Evolutionary conservation across 2,888 invertebrate genomes (phyloP).

Genomic region (Drosophila lacicola): DNA sequence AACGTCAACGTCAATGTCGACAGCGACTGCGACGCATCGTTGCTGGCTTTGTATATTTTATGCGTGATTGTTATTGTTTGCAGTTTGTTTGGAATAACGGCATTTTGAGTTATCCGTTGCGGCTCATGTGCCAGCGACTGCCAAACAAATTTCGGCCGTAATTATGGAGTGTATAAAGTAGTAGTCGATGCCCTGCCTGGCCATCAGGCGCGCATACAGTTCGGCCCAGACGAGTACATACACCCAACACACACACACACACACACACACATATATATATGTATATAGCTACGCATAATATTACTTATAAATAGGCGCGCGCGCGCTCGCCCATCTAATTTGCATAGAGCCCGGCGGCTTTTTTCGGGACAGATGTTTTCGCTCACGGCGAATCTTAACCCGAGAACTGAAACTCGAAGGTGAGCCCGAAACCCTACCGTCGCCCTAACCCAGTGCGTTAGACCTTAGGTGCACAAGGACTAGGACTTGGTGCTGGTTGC

Average conservation of each 20-base stretch:
- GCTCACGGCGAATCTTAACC: slow-evolving; percentile 50
- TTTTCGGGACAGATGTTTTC: slow-evolving; percentile 70
- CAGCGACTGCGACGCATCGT: slow-evolving; percentile 3
- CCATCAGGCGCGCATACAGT: slow-evolving; percentile 32
- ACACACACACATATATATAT: not conserved
- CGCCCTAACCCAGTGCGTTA: slow-evolving; percentile 1
- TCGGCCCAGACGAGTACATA: not conserved
- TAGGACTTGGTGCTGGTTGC: slow-evolving; percentile 10
- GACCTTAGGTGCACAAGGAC: slow-evolving; percentile 40
- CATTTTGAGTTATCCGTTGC: slow-evolving; percentile 67
- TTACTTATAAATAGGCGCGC: slow-evolving; percentile 75
- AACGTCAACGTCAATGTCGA: not conserved
- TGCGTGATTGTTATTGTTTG: slow-evolving; percentile 80
- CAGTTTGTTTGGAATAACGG: slow-evolving; percentile 63
- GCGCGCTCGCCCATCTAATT: slow-evolving; percentile 80
- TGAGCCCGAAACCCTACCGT: slow-evolving; percentile 7
- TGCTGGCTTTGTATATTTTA: slow-evolving; percentile 54
- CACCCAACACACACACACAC: slow-evolving; percentile 9
- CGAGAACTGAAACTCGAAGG: slow-evolving; percentile 23
- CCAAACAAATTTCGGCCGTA: slow-evolving; percentile 64
- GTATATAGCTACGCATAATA: slow-evolving; percentile 66
- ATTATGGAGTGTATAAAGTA: slow-evolving; percentile 53
- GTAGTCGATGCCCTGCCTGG: slow-evolving; percentile 32
- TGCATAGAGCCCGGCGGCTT: slow-evolving; percentile 64
- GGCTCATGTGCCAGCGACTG: slow-evolving; percentile 70